These are phyloP conservation scores for Tragelaphus strepsiceros DNA, from an alignment of 2,113 vertebrate species.

Conservation along the genomic window DNA sequence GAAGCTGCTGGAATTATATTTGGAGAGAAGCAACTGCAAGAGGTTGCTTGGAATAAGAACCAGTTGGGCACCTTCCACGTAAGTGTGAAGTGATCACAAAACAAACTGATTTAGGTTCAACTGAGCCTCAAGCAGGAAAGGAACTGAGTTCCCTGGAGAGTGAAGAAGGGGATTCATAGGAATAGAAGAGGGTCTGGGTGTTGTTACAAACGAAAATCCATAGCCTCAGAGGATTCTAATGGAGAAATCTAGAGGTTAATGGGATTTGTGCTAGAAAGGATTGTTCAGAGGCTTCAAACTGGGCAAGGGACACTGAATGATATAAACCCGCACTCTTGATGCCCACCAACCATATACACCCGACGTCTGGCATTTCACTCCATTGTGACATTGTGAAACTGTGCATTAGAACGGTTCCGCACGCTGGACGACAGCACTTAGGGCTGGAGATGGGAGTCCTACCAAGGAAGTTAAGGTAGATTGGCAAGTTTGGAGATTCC, in stretches of 20 bases:
- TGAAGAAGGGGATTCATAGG: not conserved
- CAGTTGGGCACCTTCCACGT: not conserved
- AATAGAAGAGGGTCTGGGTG: not conserved
- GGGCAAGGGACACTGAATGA: not conserved
- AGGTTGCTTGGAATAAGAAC: not conserved
- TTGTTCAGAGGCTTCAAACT: not conserved
- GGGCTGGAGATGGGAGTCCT: not conserved
- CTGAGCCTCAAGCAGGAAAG: not conserved
- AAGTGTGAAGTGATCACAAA: not conserved
- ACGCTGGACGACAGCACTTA: accelerated
- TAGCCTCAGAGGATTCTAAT: not conserved
- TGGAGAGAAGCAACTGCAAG: not conserved
- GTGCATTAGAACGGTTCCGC: accelerated
- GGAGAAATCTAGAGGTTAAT: not conserved
- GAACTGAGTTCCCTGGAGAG: not conserved
- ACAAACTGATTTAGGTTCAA: not conserved
- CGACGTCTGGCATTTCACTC: not conserved
- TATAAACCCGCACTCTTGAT: not conserved
- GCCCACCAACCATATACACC: not conserved
- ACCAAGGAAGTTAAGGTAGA: not conserved
- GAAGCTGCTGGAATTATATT: not conserved
- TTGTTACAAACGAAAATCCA: not conserved
- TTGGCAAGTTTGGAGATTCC: not conserved
- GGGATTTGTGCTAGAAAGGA: not conserved
- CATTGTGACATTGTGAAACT: not conserved